phyloP scores from a whole-genome alignment of 1,140 invertebrate genomes.

The Calephelis virginiensis region DNA sequence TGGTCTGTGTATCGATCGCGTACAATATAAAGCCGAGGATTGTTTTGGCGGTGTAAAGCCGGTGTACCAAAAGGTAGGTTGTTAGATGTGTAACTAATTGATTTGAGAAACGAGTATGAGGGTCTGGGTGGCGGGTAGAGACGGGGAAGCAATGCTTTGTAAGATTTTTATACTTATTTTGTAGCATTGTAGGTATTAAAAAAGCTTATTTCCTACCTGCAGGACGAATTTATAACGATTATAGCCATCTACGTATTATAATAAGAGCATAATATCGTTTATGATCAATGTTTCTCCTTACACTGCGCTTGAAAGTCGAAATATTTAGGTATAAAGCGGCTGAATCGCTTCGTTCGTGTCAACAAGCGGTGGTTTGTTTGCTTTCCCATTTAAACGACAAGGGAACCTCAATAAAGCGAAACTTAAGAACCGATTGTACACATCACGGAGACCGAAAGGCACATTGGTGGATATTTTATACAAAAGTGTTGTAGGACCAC shows the following conservation, averaged over 20 bases:
- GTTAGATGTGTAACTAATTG: conserved; percentile 29
- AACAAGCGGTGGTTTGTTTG: conserved; percentile 65
- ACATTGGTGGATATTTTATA: too few species aligned
- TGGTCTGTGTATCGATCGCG: conserved; percentile 70
- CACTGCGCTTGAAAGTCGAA: conserved; percentile 53
- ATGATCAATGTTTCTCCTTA: conserved; percentile 67
- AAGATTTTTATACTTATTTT: conserved; percentile 2
- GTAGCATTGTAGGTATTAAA: not conserved
- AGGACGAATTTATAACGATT: not conserved
- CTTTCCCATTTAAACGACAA: conserved; percentile 63
- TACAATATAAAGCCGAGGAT: conserved; percentile 67
- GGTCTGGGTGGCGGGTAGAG: conserved; percentile 26
- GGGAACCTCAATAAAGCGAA: conserved; percentile 51
- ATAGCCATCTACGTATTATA: conserved; percentile 35
- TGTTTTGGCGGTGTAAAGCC: conserved; percentile 59
- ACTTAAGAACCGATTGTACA: conserved; percentile 26
- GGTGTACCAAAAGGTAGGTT: conserved; percentile 54
- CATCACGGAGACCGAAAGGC: too few species aligned
- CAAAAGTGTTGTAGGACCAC: too few species aligned
- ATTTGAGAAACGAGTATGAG: conserved; percentile 5
- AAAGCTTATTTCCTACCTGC: not conserved
- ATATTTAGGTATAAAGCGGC: conserved; percentile 68
- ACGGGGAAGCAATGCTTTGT: conserved; percentile 30
- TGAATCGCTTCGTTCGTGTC: conserved; percentile 65
- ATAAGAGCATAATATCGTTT: conserved; percentile 46